These are phyloP conservation scores for Xiphophorus maculatus DNA, from an alignment of 2,113 vertebrate species.

Conservation along the genomic window DNA sequence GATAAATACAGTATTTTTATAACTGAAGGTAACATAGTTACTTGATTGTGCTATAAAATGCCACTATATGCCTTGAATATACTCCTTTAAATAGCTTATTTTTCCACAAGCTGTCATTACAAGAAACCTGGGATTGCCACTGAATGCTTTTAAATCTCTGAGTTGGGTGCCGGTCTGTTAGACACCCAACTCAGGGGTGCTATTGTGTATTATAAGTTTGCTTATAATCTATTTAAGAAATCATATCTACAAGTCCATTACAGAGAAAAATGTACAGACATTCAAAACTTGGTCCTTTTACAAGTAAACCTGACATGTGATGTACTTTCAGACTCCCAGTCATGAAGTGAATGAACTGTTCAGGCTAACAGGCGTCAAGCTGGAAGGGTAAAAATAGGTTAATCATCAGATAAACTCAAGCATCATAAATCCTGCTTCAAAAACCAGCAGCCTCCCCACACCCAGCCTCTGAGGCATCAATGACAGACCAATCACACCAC, in stretches of 20 bases:
- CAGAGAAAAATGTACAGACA: background rate
- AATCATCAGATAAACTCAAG: conserved; percentile 1
- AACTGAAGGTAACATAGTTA: no score
- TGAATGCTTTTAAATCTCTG: background rate
- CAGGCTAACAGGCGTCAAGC: background rate
- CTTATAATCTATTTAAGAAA: background rate
- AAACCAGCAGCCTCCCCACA: background rate
- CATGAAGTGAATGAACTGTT: background rate
- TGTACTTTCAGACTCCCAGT: background rate
- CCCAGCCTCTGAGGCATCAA: background rate
- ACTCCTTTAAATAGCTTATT: background rate
- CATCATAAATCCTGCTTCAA: background rate
- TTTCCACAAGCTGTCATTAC: background rate
- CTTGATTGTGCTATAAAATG: no score
- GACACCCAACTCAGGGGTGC: background rate
- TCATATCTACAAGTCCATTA: background rate
- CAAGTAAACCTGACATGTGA: background rate
- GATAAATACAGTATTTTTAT: no score
- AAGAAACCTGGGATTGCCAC: background rate
- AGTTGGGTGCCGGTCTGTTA: background rate
- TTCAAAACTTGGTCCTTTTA: no score
- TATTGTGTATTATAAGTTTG: no score
- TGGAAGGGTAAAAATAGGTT: background rate
- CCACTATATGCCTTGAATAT: background rate
- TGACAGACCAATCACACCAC: background rate